Evolutionary conservation across 1,140 invertebrate genomes (phyloP), one percentile per base, ranked within the genome.

Genomic region (Nixonia krombeini): DNA sequence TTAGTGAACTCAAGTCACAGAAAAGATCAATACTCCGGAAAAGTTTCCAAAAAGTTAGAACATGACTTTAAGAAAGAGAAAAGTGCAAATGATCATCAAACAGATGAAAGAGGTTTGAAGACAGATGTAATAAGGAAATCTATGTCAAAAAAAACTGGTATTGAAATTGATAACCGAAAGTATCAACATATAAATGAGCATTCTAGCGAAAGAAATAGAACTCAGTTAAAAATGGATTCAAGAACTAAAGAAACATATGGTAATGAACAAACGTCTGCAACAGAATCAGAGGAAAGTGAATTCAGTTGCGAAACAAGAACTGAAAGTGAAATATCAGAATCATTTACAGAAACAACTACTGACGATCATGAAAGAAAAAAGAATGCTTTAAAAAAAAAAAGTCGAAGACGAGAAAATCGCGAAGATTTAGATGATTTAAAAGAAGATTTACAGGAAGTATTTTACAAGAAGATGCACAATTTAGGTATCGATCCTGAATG

Each of bases 401-500:
- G 41, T 8, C 29, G 16, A n/a, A 52, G 35, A 18, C 16, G 25
- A 10, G 13, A 62, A 33, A 1, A 40, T 52, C 16, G 16, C 6
- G 9, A 38, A n/a, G 52, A 66, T 41, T 40, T 67, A 1, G 46
- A 71, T 2, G 57, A 73, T 37, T 46, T 79, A 3, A 76, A 66
- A 16, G 44, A 66, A 44, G 72, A 78, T 29, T 42, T 81, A 28
- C 41, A 59, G 18, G 49, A 77, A 15, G 51, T 58, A 33, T 78
- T 85, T 17, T 64, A 83, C 15, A 58, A 74, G 5, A 81, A 78
- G 49, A 61, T 90, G 57, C 77, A 79, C 52, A 81, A 86, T 52
- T 73, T 88, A 25, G 88, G 89, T 25, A 82, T 89, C 5, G 87
- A 88, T 76, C 86, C 88, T 4, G 83, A 88, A 18, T 88, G 84